These are phyloP conservation scores for Perithous albicinctus DNA, from an alignment of 2,888 invertebrate species.

Conservation along the genomic window DNA sequence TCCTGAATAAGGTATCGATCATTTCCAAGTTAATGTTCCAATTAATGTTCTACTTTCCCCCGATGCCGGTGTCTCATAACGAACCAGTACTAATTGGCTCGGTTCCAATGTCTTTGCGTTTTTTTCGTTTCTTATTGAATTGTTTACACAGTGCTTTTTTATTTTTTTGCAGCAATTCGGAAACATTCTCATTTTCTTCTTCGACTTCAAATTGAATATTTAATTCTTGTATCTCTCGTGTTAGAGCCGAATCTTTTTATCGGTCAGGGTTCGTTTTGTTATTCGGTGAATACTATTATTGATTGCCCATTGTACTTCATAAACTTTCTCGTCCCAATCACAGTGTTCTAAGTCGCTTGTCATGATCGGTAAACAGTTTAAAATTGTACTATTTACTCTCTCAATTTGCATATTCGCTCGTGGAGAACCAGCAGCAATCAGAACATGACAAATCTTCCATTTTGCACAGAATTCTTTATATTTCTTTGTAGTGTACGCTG, in stretches of 20 bases:
- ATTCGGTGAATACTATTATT: background rate
- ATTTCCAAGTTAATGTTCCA: too few relatives aligned
- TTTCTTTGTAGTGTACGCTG: too few relatives aligned
- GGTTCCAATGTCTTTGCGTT: conserved; percentile 20
- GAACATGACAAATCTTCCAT: too few relatives aligned
- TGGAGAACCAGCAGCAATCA: too few relatives aligned
- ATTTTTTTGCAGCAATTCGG: conserved; percentile 26
- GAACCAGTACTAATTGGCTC: conserved; percentile 48
- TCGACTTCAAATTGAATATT: conserved; percentile 58
- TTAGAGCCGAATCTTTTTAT: conserved; percentile 23
- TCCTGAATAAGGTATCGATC: too few relatives aligned
- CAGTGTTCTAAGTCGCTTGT: too few relatives aligned
- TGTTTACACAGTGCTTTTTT: background rate
- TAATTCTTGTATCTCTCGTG: conserved; percentile 23
- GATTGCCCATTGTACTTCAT: too few relatives aligned
- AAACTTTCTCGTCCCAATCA: too few relatives aligned
- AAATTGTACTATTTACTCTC: too few relatives aligned
- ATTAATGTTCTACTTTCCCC: too few relatives aligned
- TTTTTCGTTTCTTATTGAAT: conserved; percentile 45
- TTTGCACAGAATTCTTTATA: too few relatives aligned
- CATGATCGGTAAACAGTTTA: conserved; percentile 34
- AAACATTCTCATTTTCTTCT: conserved; percentile 37
- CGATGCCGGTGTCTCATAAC: conserved; percentile 46
- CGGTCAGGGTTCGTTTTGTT: background rate
- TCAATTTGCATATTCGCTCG: too few relatives aligned